Evolutionary conservation across 2,797 vertebrate species (phyloP).

Genomic region (Schizopygopsis pylzovi): DNA sequence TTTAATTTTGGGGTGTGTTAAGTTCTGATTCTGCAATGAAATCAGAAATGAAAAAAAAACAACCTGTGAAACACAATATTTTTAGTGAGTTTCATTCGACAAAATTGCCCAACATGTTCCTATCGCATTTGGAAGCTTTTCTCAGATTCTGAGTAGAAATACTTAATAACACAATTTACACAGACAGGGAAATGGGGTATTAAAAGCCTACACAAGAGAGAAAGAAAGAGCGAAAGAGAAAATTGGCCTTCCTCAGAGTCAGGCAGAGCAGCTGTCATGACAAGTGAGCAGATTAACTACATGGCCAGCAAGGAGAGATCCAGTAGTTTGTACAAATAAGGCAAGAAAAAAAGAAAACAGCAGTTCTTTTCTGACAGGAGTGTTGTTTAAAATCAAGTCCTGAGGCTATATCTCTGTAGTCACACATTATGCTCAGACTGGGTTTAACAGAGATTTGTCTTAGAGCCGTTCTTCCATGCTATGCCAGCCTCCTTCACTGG

Average conservation of each 20-base stretch:
- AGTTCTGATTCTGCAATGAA: background rate
- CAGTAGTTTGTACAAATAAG: conserved; percentile 29
- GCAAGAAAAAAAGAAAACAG: conserved; percentile 34
- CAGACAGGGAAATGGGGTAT: conserved; percentile 25
- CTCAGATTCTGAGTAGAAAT: background rate
- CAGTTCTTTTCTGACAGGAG: conserved; percentile 44
- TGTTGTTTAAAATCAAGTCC: conserved; percentile 42
- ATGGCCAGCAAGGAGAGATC: conserved; percentile 16
- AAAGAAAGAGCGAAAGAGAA: conserved; percentile 14
- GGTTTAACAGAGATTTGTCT: conserved; percentile 44
- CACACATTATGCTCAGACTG: conserved; percentile 21
- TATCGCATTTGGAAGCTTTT: background rate
- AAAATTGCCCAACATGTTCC: background rate
- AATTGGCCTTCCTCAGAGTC: conserved; percentile 30
- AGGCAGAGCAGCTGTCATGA: conserved; percentile 13
- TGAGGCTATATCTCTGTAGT: conserved; percentile 43
- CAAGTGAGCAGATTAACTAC: conserved; percentile 26
- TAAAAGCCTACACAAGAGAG: conserved; percentile 2
- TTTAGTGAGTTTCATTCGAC: background rate
- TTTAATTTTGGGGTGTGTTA: background rate
- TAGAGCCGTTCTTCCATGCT: conserved; percentile 1
- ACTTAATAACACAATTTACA: conserved; percentile 21
- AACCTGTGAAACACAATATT: background rate
- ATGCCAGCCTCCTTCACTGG: conserved; percentile 10
- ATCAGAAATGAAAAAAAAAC: background rate